These are phyloP conservation scores for Dromiciops gliroides DNA, from an alignment of 2,113 vertebrate species.

Conservation along the genomic window DNA sequence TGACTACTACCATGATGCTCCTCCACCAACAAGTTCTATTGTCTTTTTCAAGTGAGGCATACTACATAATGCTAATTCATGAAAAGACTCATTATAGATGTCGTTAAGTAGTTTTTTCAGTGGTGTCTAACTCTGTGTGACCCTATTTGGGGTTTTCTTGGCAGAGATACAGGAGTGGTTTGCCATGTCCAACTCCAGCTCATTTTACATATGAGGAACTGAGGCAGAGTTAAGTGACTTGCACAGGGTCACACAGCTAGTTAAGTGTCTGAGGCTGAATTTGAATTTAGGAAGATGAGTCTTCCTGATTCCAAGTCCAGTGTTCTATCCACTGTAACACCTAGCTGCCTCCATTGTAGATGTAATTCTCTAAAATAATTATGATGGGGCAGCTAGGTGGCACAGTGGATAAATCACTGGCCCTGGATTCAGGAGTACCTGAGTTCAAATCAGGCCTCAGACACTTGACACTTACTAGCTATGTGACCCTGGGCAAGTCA, in stretches of 20 bases:
- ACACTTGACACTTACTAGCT: no score
- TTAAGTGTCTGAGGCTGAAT: background rate
- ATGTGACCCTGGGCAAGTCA: no score
- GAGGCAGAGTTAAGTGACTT: background rate
- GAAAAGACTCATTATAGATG: background rate
- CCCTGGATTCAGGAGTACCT: no score
- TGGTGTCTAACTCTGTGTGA: no score
- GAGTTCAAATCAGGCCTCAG: no score
- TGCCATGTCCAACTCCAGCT: background rate
- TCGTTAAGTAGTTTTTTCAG: background rate
- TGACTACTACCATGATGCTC: background rate
- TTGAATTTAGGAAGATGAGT: background rate
- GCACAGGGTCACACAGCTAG: background rate
- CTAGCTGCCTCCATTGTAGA: background rate
- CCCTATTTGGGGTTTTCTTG: background rate
- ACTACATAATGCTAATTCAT: background rate
- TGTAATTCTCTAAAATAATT: background rate
- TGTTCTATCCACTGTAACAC: background rate
- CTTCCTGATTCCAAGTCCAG: background rate
- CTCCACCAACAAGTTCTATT: background rate
- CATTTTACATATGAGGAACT: background rate
- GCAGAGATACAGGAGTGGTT: background rate
- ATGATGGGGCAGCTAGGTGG: no score
- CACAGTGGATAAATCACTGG: no score
- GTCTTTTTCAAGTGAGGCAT: background rate